phyloP scores from a whole-genome alignment of 1,140 invertebrate genomes.

The Drosophila leontia region DNA sequence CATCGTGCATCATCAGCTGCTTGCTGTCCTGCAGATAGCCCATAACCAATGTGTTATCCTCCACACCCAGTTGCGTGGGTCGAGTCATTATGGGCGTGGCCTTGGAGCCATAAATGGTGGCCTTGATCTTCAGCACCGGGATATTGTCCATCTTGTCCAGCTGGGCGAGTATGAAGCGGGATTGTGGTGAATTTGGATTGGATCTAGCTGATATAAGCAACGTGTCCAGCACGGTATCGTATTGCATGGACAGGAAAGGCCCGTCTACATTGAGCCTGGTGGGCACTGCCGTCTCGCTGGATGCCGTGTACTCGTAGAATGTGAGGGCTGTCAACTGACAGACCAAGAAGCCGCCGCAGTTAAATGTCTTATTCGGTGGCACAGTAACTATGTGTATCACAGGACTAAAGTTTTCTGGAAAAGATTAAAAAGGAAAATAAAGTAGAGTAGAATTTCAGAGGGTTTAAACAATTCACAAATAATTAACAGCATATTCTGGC shows the following conservation, averaged over 20 bases:
- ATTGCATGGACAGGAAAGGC: conserved; percentile 89
- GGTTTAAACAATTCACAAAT: too few species aligned
- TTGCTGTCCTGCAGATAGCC: conserved; percentile 89
- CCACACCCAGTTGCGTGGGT: conserved; percentile 87
- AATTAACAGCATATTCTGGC: too few species aligned
- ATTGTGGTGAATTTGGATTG: conserved; percentile 85
- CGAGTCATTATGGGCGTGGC: conserved; percentile 88
- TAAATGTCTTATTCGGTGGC: conserved; percentile 59
- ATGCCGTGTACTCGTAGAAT: conserved; percentile 87
- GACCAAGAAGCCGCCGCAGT: conserved; percentile 89
- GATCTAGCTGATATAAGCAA: conserved; percentile 88
- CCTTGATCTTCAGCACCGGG: conserved; percentile 85
- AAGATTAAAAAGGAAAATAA: neutral
- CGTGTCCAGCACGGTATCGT: conserved; percentile 88
- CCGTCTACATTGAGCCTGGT: conserved; percentile 90
- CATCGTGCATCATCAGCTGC: conserved; percentile 89
- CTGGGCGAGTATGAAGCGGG: conserved; percentile 88
- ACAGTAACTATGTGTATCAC: conserved; percentile 84
- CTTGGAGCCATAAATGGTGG: conserved; percentile 87
- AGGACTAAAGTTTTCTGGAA: conserved; percentile 72
- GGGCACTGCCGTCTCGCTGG: conserved; percentile 79
- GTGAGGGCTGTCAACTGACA: conserved; percentile 91
- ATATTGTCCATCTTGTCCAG: conserved; percentile 86
- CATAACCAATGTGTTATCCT: conserved; percentile 87
- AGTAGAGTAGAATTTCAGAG: too few species aligned